A percentile compares a stretch with the other conserved stretches of the same genome.
Conservation (phyloP, 2,888 invertebrate genomes). For the Cryptocephalus primarius region DNA sequence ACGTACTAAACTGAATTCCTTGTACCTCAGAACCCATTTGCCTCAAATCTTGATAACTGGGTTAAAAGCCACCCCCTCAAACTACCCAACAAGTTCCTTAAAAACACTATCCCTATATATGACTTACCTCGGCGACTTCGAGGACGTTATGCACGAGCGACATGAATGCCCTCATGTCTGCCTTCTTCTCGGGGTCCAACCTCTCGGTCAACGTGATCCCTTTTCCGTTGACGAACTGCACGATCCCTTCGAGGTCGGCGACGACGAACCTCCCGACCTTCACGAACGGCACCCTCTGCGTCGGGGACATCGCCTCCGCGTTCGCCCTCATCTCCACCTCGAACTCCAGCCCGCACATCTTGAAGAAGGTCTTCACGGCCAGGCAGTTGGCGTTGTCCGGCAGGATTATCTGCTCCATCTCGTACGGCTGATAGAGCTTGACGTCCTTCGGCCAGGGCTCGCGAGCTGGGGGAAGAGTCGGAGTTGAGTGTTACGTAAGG, state of each 20-base stretch:
- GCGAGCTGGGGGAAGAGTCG: constrained; percentile 47
- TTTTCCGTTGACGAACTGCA: constrained; percentile 78
- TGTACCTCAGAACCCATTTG: too few relatives aligned
- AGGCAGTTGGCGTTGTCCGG: constrained; percentile 91
- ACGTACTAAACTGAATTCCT: too few relatives aligned
- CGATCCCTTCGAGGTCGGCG: constrained; percentile 85
- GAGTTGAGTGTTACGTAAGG: neutral
- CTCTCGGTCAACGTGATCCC: constrained; percentile 63
- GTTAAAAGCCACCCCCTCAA: too few relatives aligned
- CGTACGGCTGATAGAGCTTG: constrained; percentile 77
- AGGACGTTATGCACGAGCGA: constrained; percentile 81
- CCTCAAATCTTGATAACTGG: too few relatives aligned
- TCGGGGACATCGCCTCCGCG: constrained; percentile 95
- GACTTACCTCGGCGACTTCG: constrained; percentile 73
- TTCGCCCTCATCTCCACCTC: constrained; percentile 75
- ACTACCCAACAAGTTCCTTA: too few relatives aligned
- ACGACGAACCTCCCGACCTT: constrained; percentile 81
- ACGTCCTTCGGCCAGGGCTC: constrained; percentile 89
- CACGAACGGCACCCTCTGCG: constrained; percentile 86
- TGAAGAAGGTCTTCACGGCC: constrained; percentile 84
- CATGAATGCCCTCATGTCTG: constrained; percentile 91
- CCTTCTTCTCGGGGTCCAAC: constrained; percentile 64
- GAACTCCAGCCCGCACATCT: constrained; percentile 83
- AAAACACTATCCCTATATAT: too few relatives aligned
- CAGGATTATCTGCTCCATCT: constrained; percentile 86